Evolutionary conservation across 2,888 invertebrate species (phyloP), one percentile per base, ranked within the genome.

Genomic region (Acleris laterana): DNA sequence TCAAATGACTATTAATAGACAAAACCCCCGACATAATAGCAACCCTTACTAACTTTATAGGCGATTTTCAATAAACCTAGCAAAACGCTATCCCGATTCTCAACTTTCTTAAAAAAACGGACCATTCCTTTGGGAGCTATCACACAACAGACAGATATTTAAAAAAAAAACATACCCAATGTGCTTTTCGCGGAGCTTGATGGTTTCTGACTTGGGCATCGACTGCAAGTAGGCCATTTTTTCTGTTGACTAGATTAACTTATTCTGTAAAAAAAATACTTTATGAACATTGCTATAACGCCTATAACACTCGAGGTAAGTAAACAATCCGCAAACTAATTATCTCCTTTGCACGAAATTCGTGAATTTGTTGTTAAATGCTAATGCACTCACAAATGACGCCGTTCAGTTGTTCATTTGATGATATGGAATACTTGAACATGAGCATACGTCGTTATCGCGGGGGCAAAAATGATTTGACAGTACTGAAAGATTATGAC

Each of bases 191-290:
- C 98, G 94, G 59, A 97, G 93, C 72, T 95, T 95, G 68, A 98
- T 95, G 1, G 97, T 98, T 80, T 97, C 96, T 69, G 94, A 90
- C 88, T 97, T 97, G 28, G 96, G 93, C 94, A 97, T 94, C 66
- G 95, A 95, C 86, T 97, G 96, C 82, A 90, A 74, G 69, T 89
- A 91, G 70, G 93, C 93, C 95, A 93, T 94, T 88, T 79, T 86
- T 68, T 25, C 67, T 69, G 17, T 49, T 68, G 50, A 66, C 60
- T 69, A 57, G 46, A 44, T 61, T 61, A 61, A 64, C 61, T 65
- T 68, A 71, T 68, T 72, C 84, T 84, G 78, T 72, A 81, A 83
- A 58, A 72, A 66, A 69, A 61, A 71, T 38, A 60, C 57, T 38
- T 61, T 62, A 38, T 56, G 56, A 55, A 48, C 0, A 6, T 49